These are phyloP conservation scores for Struthio camelus DNA, from an alignment of 2,113 vertebrate genomes.

Conservation along the genomic window DNA sequence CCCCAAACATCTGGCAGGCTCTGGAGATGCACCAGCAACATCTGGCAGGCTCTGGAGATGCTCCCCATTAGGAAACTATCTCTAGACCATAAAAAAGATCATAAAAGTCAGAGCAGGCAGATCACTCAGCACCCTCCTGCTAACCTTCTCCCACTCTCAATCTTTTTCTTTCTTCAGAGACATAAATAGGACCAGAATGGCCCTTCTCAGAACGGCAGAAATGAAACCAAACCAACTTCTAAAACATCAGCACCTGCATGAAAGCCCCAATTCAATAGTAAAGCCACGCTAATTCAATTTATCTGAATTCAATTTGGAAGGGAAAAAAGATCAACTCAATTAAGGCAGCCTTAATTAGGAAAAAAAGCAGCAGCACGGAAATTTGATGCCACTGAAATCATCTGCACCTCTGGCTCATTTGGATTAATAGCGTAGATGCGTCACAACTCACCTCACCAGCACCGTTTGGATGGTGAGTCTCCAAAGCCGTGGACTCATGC, in stretches of 20 bases:
- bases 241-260: background rate
- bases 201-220: background rate
- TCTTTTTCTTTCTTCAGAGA: background rate
- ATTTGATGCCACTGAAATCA: background rate
- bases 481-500: background rate
- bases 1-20: background rate
- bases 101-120: background rate
- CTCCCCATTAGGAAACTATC: background rate
- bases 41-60: background rate
- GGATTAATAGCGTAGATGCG: background rate
- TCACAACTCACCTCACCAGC: background rate
- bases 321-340: background rate
- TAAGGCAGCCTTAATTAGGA: background rate
- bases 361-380: background rate
- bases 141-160: background rate
- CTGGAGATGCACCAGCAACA: too few relatives aligned
- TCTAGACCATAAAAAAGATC: background rate
- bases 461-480: fast-evolving
- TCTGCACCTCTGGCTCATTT: background rate
- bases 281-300: background rate
- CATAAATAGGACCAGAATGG: background rate
- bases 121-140: background rate
- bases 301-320: background rate
- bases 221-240: background rate
- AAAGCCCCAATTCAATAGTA: background rate